A percentile compares a stretch with the other conserved stretches of the same genome.
Conservation (phyloP, 2,113 vertebrate genomes). For the Nothobranchius kuhntae region DNA sequence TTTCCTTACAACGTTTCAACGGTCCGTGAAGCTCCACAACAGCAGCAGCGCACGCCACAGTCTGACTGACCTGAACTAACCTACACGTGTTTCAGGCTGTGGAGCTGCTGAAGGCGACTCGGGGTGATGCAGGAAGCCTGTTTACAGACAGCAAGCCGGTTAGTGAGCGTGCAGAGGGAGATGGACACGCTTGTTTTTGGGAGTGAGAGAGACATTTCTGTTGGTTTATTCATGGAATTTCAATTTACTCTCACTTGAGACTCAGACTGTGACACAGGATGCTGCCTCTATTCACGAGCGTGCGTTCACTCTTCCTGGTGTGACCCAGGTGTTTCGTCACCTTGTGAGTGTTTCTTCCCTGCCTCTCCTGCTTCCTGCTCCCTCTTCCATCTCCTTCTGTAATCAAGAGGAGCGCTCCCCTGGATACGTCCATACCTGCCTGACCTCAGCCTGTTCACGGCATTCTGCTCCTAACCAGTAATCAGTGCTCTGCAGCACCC, state of each 20-base stretch:
- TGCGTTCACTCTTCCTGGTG: conserved; percentile 9
- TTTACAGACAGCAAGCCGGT: conserved; percentile 43
- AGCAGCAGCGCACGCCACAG: not conserved
- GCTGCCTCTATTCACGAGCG: conserved; percentile 2
- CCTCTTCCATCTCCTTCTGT: conserved; percentile 17
- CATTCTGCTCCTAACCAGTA: conserved; percentile 54
- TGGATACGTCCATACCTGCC: conserved; percentile 28
- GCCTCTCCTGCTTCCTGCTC: conserved; percentile 2
- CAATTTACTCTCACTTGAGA: conserved; percentile 40
- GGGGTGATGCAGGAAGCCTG: conserved; percentile 6
- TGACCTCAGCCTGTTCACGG: conserved; percentile 50
- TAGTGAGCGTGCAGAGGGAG: not conserved
- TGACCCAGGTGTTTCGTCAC: conserved; percentile 23
- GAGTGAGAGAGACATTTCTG: conserved; percentile 9
- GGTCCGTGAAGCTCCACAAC: not conserved
- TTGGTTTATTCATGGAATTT: conserved; percentile 42
- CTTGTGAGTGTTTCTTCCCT: conserved; percentile 4
- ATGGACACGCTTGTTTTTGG: not conserved
- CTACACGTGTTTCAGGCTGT: not conserved
- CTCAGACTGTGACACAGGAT: conserved; percentile 10
- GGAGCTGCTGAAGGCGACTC: not conserved
- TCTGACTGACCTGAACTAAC: no score
- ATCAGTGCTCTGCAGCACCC: conserved; percentile 39
- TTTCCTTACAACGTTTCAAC: conserved; percentile 23
- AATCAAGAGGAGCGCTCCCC: conserved; percentile 31